Base-by-base conservation (phyloP, 2,888 invertebrate species). In the Andrena hattorfiana region DNA sequence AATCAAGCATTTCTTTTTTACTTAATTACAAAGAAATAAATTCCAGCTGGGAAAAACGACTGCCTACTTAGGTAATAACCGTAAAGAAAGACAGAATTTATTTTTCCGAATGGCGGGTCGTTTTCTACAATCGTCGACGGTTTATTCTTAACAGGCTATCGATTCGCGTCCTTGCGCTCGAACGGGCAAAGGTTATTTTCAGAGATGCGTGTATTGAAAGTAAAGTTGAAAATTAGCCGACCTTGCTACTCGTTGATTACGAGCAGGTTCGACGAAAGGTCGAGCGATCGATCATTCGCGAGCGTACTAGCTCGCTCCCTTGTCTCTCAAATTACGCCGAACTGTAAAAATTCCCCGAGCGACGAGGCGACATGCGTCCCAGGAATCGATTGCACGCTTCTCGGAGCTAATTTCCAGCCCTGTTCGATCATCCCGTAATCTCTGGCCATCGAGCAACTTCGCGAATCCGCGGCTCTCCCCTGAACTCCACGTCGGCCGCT, bases 161-260 rank as follows among this genome's bases (percentile, higher is more conserved):
- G 86, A 86, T 86, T 82, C 59, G n/a, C 51, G 59, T 10, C 2
- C 42, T 20, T 48, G 28, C 59, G 72, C 16, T 54, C 66, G 64
- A 77, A 48, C 79, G 54, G 28, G 51, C 59, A 66, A 30, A 10
- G 30, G 54, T 67, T 82, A 79, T 86, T 82, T 86, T 81, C 77
- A 79, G 79, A 69, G 23, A 32, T 68, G 60, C 54, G 66, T 68
- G 73, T 66, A 77, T 75, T 64, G 63, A 85, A 84, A 84, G 84
- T 72, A 79, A 77, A 86, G 75, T 85, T 77, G 78, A 82, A 80
- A 82, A 80, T 86, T 86, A 77, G 59, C 63, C 73, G 77, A 82
- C 79, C 79, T 84, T 82, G 86, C 62, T 59, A 69, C 71, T 23
- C 66, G 73, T 63, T 82, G 82, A 86, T 82, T 77, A 73, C 72